Evolutionary conservation across 2,113 vertebrate genomes (phyloP), one percentile per base, ranked within the genome.

Genomic region (Murina feae): DNA sequence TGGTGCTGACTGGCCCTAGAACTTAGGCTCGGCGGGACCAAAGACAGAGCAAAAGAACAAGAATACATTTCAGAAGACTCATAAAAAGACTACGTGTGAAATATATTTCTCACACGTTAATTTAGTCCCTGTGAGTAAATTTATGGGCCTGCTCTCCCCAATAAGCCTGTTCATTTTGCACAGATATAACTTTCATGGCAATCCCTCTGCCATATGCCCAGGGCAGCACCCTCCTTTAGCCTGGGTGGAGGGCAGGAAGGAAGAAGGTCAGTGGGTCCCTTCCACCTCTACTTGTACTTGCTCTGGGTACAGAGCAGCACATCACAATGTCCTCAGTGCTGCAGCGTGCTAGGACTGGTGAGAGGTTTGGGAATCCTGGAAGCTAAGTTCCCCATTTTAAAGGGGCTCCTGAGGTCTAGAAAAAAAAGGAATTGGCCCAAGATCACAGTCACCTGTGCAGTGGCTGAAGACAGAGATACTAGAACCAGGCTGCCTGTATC

Each of bases 101-200:
- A 89, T 84, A 72, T 23, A 84, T 91, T 83, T 91, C 86, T 80
- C 89, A 96, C 37, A 78, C 90, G 83, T 96, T 76, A 91, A 93
- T 75, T 91, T 88, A 60, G 79, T 93, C 80, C 66, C 65, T 60
- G 42, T 58, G 39, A 93, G 51, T 69, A 81, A 88, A 90, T 93
- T 79, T 83, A 93, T 58, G 65, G 49, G 80, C n/a, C 58, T 53
- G 21, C 81, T 89, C 25, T 63, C 69, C 35, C 35, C 8, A 91
- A 65, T 5, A 86, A 79, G 42, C 23, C 66, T 81, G 55, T 80
- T 92, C 68, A 60, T 91, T 87, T 71, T 89, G 75, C 63, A 58
- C 49, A 92, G 74, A 78, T 39, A 55, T 42, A 91, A 93, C 94
- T 94, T 91, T 91, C 58, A 84, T 6, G 4, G 35, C 30, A 85